Evolutionary conservation across 1,140 invertebrate genomes (phyloP).

Genomic region (Bombus vancouverensis): DNA sequence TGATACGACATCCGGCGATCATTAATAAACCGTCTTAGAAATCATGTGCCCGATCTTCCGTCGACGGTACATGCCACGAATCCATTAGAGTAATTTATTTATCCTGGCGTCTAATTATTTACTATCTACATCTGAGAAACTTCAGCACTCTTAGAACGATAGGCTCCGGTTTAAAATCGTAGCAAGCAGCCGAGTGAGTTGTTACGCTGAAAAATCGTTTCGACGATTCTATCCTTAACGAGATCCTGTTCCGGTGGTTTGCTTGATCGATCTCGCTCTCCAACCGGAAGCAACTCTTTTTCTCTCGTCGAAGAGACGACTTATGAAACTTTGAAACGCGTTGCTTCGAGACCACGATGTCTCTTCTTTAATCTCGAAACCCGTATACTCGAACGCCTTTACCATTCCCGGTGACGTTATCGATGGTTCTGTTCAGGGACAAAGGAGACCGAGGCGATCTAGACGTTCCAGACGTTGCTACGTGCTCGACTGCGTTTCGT

Average conservation of each 20-base stretch:
- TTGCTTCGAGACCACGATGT: background rate
- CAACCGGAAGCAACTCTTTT: background rate
- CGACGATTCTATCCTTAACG: background rate
- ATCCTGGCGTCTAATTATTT: slow-evolving; percentile 39
- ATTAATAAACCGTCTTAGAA: slow-evolving; percentile 46
- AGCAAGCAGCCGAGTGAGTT: slow-evolving; percentile 2
- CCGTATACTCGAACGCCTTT: no score
- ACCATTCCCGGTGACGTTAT: background rate
- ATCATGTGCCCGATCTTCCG: slow-evolving; percentile 39
- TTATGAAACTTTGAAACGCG: slow-evolving; percentile 18
- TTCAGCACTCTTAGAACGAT: background rate
- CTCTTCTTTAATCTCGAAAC: slow-evolving; percentile 1
- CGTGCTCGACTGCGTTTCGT: background rate
- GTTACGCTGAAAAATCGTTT: slow-evolving; percentile 17
- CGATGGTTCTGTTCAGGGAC: background rate
- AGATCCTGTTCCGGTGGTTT: background rate
- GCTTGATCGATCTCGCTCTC: background rate
- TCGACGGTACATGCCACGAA: slow-evolving; percentile 6
- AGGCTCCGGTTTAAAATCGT: background rate
- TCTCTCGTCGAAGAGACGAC: background rate
- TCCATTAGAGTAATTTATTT: slow-evolving; percentile 51
- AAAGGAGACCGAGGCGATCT: background rate
- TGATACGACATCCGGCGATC: slow-evolving; percentile 18
- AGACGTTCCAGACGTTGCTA: no score
- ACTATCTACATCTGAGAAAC: slow-evolving; percentile 21